Percentiles rank a stretch among this genome's conserved stretches.
Conservation (phyloP, 2,888 invertebrate genomes). For the Lypha dubia region DNA sequence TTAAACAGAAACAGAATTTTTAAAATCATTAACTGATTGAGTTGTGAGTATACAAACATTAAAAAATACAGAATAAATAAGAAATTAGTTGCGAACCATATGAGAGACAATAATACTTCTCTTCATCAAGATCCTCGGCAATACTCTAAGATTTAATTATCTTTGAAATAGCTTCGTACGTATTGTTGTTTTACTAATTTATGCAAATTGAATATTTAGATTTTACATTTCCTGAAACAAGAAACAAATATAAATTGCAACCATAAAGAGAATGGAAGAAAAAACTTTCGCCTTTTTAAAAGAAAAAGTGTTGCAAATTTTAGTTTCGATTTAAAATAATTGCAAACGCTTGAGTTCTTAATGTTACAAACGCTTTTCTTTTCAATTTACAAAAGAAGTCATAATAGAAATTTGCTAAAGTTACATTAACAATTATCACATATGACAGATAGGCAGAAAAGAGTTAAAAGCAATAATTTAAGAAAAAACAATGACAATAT, state of each 20-base stretch:
- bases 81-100: no score
- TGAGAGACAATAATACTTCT: neutral
- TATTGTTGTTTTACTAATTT: neutral
- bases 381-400: neutral
- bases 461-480: neutral
- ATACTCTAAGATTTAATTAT: neutral
- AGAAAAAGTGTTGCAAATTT: conserved; percentile 62
- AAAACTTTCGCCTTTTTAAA: conserved; percentile 66
- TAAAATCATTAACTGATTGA: no score
- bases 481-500: neutral
- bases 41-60: no score
- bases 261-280: neutral
- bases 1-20: no score
- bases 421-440: conserved; percentile 41
- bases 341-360: conserved; percentile 63
- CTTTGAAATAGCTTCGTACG: neutral
- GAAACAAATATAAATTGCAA: neutral
- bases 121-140: neutral
- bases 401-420: conserved; percentile 19
- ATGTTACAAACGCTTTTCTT: conserved; percentile 52
- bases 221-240: conserved; percentile 47
- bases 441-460: conserved; percentile 27
- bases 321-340: conserved; percentile 38
- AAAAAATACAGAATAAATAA: no score
- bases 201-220: conserved; percentile 27